Percentiles rank a stretch among this genome's conserved stretches.
Conservation (phyloP, 2,113 vertebrate species). For the Chroicocephalus ridibundus region DNA sequence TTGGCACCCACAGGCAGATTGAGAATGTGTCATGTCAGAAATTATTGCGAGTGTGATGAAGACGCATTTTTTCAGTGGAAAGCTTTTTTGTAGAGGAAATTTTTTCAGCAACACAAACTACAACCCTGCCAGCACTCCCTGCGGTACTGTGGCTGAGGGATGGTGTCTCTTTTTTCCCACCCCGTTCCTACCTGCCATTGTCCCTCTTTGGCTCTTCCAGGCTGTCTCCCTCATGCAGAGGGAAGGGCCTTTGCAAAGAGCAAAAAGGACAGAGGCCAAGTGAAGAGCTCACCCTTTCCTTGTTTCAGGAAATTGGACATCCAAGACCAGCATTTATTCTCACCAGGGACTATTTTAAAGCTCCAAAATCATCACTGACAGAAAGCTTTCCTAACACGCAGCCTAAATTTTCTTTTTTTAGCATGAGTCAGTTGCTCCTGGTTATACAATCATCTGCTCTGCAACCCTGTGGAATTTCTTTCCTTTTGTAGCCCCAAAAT, state of each 20-base stretch:
- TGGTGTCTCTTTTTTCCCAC: neutral
- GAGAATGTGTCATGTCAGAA: neutral
- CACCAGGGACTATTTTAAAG: neutral
- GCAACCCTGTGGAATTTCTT: neutral
- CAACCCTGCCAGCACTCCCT: neutral
- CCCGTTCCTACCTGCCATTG: neutral
- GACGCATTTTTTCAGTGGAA: neutral
- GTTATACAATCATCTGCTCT: conserved; percentile 11
- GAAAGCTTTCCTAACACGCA: neutral
- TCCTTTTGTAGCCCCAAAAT: neutral
- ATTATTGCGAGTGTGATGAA: neutral
- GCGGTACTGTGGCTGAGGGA: neutral
- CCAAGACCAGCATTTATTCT: neutral
- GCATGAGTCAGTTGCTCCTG: neutral
- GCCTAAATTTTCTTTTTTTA: conserved; percentile 3
- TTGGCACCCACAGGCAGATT: neutral
- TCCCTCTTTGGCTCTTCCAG: neutral
- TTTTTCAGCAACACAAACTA: neutral
- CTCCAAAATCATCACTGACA: neutral
- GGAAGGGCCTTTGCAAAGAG: neutral
- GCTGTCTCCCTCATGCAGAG: neutral
- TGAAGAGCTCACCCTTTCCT: neutral
- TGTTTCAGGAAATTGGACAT: neutral
- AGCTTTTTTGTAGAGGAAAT: neutral
- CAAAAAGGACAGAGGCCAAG: neutral